Percentiles rank a stretch among this genome's conserved stretches.
phyloP scores from a whole-genome alignment of 2,797 vertebrate genomes.

The Paramormyrops hopkinsi region DNA sequence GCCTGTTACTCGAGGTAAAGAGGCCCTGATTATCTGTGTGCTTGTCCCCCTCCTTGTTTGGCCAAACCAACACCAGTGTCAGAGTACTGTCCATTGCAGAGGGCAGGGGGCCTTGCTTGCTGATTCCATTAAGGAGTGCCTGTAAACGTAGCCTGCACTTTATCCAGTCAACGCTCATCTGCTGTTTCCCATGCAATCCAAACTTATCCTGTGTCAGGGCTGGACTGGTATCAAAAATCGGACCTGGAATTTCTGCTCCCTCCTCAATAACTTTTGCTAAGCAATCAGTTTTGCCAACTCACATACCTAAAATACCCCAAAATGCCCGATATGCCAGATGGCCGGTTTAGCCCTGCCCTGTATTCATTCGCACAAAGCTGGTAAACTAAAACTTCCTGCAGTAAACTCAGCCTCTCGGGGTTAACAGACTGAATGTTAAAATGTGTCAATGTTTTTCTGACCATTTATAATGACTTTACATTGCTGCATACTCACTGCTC shows the following conservation, averaged over 20 bases:
- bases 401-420: neutral
- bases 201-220: neutral
- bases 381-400: neutral
- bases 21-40: neutral
- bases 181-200: neutral
- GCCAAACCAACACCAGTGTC: neutral
- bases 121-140: neutral
- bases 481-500: conserved; percentile 35
- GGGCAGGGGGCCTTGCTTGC: neutral
- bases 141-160: neutral
- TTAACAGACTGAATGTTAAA: neutral
- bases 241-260: neutral
- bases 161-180: neutral
- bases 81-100: neutral
- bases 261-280: neutral
- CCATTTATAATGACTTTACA: conserved; percentile 17
- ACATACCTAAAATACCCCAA: neutral
- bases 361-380: neutral
- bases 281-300: neutral
- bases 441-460: neutral
- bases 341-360: neutral
- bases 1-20: conserved; percentile 88
- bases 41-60: neutral
- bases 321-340: neutral
- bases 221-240: neutral